phyloP scores from a whole-genome alignment of 2,888 invertebrate species.

The Ectemnius continuus region DNA sequence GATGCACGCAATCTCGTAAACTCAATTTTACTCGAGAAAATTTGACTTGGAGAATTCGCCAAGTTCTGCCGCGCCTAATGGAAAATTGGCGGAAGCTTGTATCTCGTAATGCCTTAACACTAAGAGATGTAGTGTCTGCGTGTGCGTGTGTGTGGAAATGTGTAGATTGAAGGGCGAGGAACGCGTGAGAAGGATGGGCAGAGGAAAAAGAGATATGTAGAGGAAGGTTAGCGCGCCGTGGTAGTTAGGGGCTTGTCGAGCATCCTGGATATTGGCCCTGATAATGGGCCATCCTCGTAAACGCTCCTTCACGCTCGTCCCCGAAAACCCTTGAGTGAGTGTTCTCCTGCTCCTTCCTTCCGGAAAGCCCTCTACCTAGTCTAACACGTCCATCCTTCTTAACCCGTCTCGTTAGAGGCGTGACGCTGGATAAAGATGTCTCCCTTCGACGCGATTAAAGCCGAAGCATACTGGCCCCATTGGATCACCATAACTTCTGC shows the following conservation, averaged over 20 bases:
- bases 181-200: background rate
- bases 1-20: background rate
- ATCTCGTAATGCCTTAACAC: no score
- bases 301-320: slow-evolving; percentile 50
- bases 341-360: slow-evolving; percentile 23
- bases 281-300: slow-evolving; percentile 61
- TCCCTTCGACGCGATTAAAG: slow-evolving; percentile 34
- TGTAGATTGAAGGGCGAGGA: no score
- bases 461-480: background rate
- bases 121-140: background rate
- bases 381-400: slow-evolving; percentile 46
- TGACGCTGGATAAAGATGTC: slow-evolving; percentile 41
- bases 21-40: slow-evolving; percentile 6
- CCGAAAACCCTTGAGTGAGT: slow-evolving; percentile 49
- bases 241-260: slow-evolving; percentile 65
- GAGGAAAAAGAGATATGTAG: slow-evolving; percentile 37
- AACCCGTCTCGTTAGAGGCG: slow-evolving; percentile 45
- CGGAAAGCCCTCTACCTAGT: slow-evolving; percentile 11
- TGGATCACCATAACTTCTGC: no score
- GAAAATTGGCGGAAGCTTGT: no score
- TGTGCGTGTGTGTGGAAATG: background rate
- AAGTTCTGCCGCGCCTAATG: slow-evolving; percentile 37
- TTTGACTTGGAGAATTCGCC: slow-evolving; percentile 29
- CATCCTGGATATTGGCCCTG: slow-evolving; percentile 65
- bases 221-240: slow-evolving; percentile 29